Percentiles rank a stretch among this genome's conserved stretches.
These are phyloP conservation scores for Flabesymbios commensalis DNA, from an alignment of 2,888 invertebrate genomes.

Conservation along the genomic window DNA sequence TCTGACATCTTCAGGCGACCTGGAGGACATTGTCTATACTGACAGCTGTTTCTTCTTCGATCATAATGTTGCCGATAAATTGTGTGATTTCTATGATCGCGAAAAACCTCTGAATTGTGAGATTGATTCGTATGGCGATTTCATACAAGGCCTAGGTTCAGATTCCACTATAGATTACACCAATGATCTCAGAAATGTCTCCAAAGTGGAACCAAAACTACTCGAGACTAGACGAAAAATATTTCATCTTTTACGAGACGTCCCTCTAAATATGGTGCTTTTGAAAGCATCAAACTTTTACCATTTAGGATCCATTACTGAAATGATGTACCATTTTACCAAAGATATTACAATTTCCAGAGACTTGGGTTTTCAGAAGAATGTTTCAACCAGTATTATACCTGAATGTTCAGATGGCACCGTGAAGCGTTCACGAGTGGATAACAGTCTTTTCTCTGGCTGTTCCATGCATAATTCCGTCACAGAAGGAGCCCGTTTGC, in stretches of 20 bases:
- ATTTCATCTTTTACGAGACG: constrained; percentile 48
- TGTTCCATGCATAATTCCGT: constrained; percentile 56
- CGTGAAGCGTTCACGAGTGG: neutral
- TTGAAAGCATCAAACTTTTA: constrained; percentile 61
- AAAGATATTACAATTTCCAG: constrained; percentile 41
- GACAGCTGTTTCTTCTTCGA: constrained; percentile 64
- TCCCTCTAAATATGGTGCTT: constrained; percentile 51
- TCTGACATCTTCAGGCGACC: neutral
- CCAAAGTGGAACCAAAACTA: constrained; percentile 43
- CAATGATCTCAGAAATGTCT: constrained; percentile 49
- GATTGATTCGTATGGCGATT: constrained; percentile 64
- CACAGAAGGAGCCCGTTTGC: constrained; percentile 37
- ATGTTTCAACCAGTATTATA: constrained; percentile 39
- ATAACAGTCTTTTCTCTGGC: constrained; percentile 21
- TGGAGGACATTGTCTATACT: constrained; percentile 56
- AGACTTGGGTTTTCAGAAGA: constrained; percentile 44
- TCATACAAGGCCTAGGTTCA: constrained; percentile 61
- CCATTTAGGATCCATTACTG: constrained; percentile 63
- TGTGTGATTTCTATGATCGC: constrained; percentile 51
- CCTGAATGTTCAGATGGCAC: neutral
- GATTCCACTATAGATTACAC: constrained; percentile 49
- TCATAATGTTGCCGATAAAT: constrained; percentile 49
- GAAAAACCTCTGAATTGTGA: constrained; percentile 58
- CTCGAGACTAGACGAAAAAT: constrained; percentile 46
- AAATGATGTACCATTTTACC: constrained; percentile 53